A percentile compares a stretch with the other conserved stretches of the same genome.
Conservation (phyloP, 2,797 vertebrate species). For the Coilia nasus region DNA sequence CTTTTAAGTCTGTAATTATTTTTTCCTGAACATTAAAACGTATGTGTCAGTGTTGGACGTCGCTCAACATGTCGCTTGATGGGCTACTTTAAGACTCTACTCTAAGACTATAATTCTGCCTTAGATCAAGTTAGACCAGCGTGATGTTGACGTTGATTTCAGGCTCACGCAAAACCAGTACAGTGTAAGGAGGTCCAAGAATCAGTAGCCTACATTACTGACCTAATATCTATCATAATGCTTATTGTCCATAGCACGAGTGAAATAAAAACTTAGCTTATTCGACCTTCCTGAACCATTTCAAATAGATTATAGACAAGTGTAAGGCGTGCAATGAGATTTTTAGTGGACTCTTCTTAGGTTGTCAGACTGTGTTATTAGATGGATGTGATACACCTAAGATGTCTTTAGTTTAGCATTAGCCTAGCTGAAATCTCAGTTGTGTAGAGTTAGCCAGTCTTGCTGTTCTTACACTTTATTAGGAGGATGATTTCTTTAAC, state of each 20-base stretch:
- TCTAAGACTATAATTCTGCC: neutral
- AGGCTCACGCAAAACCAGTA: neutral
- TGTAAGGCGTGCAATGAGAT: neutral
- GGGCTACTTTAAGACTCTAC: neutral
- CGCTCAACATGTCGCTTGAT: neutral
- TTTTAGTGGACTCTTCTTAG: neutral
- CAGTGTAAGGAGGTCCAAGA: neutral
- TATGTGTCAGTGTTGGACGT: neutral
- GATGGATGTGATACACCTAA: neutral
- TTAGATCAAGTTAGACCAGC: neutral
- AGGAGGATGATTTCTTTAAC: neutral
- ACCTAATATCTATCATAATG: neutral
- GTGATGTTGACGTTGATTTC: neutral
- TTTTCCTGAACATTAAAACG: neutral
- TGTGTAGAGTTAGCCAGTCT: neutral
- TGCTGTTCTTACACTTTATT: neutral
- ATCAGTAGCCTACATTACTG: neutral
- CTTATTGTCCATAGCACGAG: neutral
- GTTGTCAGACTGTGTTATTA: neutral
- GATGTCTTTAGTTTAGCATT: neutral
- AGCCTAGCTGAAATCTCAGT: neutral
- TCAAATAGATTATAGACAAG: neutral
- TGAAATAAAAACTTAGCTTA: neutral
- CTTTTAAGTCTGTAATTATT: neutral
- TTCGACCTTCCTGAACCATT: neutral